Percentiles rank a stretch among this genome's conserved stretches.
Conservation (phyloP, 92 coral and sea anemone genomes). For the Epizoanthus scotinus region DNA sequence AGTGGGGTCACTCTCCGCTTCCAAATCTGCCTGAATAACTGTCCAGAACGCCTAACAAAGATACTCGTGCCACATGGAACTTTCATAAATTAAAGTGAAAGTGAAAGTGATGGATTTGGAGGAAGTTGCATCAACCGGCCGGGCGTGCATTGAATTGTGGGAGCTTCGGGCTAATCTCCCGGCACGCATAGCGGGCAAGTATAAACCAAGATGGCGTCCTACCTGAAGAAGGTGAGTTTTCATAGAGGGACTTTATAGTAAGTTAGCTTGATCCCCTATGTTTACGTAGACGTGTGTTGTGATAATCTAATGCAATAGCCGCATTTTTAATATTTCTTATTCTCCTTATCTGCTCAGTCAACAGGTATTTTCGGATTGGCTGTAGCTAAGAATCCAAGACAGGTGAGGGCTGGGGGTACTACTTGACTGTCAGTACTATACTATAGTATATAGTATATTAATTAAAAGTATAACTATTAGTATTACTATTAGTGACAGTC, state of each 20-base stretch:
- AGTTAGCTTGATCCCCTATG: neutral
- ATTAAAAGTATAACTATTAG: too few relatives aligned
- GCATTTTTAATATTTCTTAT: neutral
- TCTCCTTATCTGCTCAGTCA: conserved; percentile 50
- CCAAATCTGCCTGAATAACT: conserved; percentile 19
- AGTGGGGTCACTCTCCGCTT: conserved; percentile 8
- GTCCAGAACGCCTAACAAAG: conserved; percentile 26
- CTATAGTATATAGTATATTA: too few relatives aligned
- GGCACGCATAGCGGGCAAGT: conserved; percentile 30
- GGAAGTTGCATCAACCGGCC: conserved; percentile 60
- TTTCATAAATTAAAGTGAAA: conserved; percentile 41
- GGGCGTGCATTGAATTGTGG: conserved; percentile 41
- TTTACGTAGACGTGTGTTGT: neutral
- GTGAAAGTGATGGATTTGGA: too few relatives aligned
- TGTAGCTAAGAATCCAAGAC: conserved; percentile 93
- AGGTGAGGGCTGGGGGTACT: conserved; percentile 64
- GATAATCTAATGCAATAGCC: neutral
- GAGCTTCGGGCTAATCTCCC: conserved; percentile 42
- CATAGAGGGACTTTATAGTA: neutral
- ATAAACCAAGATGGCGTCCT: conserved; percentile 92
- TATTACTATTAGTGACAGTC: too few relatives aligned
- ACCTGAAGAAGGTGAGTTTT: conserved; percentile 80
- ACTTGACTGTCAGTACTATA: too few relatives aligned
- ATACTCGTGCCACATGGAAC: conserved; percentile 50
- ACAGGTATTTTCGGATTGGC: conserved; percentile 94